These are phyloP conservation scores for Eupithecia vulgata DNA, from an alignment of 2,888 invertebrate genomes.

Conservation along the genomic window DNA sequence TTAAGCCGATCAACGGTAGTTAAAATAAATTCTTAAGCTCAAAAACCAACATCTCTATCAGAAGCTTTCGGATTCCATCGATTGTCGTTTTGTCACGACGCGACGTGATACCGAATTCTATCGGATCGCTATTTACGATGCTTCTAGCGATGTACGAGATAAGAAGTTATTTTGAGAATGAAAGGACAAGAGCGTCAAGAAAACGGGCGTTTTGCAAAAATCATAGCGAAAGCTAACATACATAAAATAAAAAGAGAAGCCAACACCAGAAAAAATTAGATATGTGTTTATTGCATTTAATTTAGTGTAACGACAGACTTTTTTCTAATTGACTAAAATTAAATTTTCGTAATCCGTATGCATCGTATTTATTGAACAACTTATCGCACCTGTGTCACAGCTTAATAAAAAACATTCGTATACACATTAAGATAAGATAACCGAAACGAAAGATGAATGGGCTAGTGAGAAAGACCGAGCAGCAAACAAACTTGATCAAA, in stretches of 20 bases:
- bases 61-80: constrained; percentile 37
- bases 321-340: neutral
- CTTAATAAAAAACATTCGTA: neutral
- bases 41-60: constrained; percentile 42
- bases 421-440: neutral
- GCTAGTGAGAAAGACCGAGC: neutral
- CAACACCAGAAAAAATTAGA: neutral
- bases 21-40: constrained; percentile 41
- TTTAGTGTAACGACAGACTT: neutral
- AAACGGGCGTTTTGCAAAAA: neutral
- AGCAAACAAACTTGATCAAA: constrained; percentile 3
- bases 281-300: neutral
- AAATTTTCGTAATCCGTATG: neutral
- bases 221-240: neutral
- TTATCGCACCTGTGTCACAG: neutral
- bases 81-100: constrained; percentile 40
- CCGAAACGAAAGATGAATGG: constrained; percentile 8
- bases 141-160: neutral
- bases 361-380: neutral
- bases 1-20: constrained; percentile 31
- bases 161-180: neutral
- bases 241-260: neutral
- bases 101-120: constrained; percentile 28
- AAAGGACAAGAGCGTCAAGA: neutral
- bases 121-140: constrained; percentile 29